phyloP scores from a whole-genome alignment of 2,113 vertebrate species.

The Pterocles orientalis region DNA sequence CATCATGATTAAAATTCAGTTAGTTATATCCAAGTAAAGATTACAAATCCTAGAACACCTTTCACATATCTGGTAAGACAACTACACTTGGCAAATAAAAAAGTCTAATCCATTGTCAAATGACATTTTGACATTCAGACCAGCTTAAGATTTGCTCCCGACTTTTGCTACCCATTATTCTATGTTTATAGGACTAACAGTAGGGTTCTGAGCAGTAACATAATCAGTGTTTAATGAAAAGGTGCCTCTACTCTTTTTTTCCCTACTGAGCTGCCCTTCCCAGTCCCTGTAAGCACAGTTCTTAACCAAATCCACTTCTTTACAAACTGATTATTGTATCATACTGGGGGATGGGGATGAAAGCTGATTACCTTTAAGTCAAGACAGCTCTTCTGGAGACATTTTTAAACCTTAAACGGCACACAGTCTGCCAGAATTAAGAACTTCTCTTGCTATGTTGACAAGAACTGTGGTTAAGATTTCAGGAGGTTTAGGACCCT shows the following conservation, averaged over 20 bases:
- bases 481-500: not conserved
- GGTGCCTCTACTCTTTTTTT: not conserved
- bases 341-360: not conserved
- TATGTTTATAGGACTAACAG: not conserved
- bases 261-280: not conserved
- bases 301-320: not conserved
- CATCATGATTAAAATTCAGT: not conserved
- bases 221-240: not conserved
- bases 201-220: not conserved
- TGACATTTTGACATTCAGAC: not conserved
- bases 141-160: not conserved
- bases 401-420: not conserved
- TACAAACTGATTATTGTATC: not conserved
- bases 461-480: not conserved
- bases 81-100: not conserved
- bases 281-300: not conserved
- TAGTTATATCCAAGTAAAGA: not conserved
- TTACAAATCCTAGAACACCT: not conserved
- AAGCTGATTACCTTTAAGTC: not conserved
- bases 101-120: not conserved
- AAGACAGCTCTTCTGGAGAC: not conserved
- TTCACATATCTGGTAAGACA: not conserved
- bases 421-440: not conserved
- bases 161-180: not conserved
- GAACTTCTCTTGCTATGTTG: not conserved